Percentiles rank a stretch among this genome's conserved stretches.
Evolutionary conservation across 2,797 vertebrate genomes (phyloP).

Genomic region (Rhynchonycteris naso): DNA sequence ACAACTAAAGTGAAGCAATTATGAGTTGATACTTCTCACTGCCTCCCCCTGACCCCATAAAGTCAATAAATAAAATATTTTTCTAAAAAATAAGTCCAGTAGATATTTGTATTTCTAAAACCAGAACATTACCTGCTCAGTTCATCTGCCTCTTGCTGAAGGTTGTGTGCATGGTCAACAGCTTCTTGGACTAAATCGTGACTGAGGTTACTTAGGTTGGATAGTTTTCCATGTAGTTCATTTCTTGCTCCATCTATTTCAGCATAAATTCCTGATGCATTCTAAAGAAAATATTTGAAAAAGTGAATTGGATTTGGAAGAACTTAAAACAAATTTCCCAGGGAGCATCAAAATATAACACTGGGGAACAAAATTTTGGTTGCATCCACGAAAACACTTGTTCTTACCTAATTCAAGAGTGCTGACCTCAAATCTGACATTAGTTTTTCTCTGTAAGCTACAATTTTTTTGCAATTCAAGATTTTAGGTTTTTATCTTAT

Average conservation of each 20-base stretch:
- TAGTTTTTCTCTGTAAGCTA: no score
- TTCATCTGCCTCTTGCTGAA: slow-evolving; percentile 89
- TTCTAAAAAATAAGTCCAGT: no score
- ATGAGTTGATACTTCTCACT: no score
- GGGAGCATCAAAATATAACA: not conserved
- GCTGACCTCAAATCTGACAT: no score
- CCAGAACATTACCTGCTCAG: slow-evolving; percentile 89
- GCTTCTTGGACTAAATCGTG: slow-evolving; percentile 91
- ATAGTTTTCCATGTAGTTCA: slow-evolving; percentile 89
- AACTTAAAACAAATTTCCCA: not conserved
- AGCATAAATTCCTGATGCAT: slow-evolving; percentile 91
- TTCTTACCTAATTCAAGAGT: no score
- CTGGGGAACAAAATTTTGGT: no score
- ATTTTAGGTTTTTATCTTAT: no score
- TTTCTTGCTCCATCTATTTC: slow-evolving; percentile 93
- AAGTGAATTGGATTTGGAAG: slow-evolving; percentile 22
- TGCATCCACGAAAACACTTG: no score
- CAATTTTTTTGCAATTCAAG: no score
- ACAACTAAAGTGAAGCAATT: no score
- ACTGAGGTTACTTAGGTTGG: slow-evolving; percentile 90
- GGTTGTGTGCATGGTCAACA: slow-evolving; percentile 87
- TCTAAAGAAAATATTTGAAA: slow-evolving; percentile 85
- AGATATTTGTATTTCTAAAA: not conserved
- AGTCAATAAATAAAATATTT: no score
- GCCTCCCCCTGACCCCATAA: no score